These are phyloP conservation scores for Cheilinus undulatus DNA, from an alignment of 2,113 vertebrate genomes.

Conservation along the genomic window DNA sequence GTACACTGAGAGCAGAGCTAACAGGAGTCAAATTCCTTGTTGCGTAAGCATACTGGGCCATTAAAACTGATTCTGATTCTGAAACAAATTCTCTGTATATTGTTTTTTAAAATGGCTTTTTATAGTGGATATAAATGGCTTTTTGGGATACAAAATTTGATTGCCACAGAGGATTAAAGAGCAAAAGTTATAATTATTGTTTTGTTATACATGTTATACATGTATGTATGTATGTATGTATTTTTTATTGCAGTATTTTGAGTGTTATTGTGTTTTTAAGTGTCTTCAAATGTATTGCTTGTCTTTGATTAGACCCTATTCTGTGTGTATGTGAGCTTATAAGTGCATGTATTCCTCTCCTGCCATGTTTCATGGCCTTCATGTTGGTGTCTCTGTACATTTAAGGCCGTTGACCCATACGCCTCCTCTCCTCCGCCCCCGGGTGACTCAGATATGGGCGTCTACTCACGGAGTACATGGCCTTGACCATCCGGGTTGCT, in stretches of 20 bases:
- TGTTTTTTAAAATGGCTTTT: too few species aligned
- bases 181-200: too few species aligned
- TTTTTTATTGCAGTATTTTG: background rate
- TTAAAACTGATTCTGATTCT: too few species aligned
- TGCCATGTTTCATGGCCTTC: constrained; percentile 32
- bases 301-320: background rate
- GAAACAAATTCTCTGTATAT: too few species aligned
- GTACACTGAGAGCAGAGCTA: too few species aligned
- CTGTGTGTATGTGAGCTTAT: background rate
- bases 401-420: constrained; percentile 62
- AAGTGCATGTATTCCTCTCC: background rate
- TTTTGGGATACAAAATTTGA: too few species aligned
- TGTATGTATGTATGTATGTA: too few species aligned
- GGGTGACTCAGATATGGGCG: constrained; percentile 74
- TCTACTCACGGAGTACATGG: constrained; percentile 93
- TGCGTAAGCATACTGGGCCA: too few species aligned
- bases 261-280: background rate
- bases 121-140: too few species aligned
- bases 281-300: background rate
- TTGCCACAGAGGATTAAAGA: too few species aligned
- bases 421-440: constrained; percentile 51
- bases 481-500: constrained; percentile 94
- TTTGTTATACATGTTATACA: too few species aligned
- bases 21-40: too few species aligned
- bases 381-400: constrained; percentile 42